A percentile compares a stretch with the other conserved stretches of the same genome.
These are phyloP conservation scores for Autographa pulchrina DNA, from an alignment of 2,888 invertebrate genomes.

Conservation along the genomic window DNA sequence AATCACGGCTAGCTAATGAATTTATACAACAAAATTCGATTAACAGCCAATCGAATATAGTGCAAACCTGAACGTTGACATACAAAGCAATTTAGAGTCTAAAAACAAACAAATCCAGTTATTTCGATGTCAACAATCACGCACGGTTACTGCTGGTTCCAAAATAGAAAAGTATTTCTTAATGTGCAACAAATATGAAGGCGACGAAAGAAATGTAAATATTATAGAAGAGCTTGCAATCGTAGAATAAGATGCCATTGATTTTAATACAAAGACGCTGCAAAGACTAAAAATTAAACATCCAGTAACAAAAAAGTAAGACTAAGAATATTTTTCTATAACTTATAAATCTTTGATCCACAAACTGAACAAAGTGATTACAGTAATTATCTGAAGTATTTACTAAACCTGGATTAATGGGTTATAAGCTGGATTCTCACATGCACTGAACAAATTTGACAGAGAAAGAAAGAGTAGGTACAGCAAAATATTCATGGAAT, in stretches of 20 bases:
- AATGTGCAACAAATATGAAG: neutral
- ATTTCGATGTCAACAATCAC: conserved; percentile 10
- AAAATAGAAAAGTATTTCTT: neutral
- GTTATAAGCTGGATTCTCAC: too few species aligned
- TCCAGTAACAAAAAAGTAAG: neutral
- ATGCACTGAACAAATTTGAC: too few species aligned
- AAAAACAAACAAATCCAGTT: conserved; percentile 28
- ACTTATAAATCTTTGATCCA: neutral
- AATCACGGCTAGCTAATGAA: conserved; percentile 11
- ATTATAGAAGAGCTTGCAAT: neutral
- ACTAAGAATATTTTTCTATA: neutral
- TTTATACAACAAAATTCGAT: neutral
- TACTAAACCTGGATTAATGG: neutral
- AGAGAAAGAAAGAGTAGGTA: too few species aligned
- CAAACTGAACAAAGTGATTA: neutral
- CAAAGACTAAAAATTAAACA: neutral
- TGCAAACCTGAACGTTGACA: conserved; percentile 15
- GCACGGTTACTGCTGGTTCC: neutral
- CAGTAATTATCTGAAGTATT: neutral
- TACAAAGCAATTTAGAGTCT: conserved; percentile 26
- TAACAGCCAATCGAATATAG: conserved; percentile 15
- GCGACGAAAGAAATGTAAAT: neutral
- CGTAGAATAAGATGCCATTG: neutral
- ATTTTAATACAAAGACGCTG: neutral
- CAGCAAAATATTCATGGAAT: too few species aligned